Evolutionary conservation across 2,888 invertebrate genomes (phyloP).

Genomic region (Eupithecia vulgata): DNA sequence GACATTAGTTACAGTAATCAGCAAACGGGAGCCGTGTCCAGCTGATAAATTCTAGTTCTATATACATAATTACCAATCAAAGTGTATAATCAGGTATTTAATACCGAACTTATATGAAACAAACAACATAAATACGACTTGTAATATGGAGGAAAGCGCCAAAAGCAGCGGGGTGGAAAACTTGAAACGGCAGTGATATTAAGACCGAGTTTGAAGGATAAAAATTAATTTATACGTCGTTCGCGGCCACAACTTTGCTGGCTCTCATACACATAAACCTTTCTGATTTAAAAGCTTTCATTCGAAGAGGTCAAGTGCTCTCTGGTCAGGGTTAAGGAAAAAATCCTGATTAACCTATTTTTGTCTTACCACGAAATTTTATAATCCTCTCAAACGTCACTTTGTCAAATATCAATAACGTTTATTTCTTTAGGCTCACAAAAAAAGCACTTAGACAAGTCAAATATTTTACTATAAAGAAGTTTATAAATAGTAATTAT

Average conservation of each 20-base stretch:
- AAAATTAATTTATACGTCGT: neutral
- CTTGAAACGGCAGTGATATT: slow-evolving; percentile 25
- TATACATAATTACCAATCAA: slow-evolving; percentile 28
- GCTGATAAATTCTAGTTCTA: slow-evolving; percentile 32
- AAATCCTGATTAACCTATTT: too few species aligned
- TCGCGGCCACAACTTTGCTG: neutral
- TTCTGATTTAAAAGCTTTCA: neutral
- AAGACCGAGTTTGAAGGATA: neutral
- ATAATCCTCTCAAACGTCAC: neutral
- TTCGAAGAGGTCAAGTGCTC: neutral
- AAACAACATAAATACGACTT: slow-evolving; percentile 22
- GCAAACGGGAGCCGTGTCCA: slow-evolving; percentile 24
- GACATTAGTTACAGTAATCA: slow-evolving; percentile 19
- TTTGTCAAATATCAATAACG: too few species aligned
- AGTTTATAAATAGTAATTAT: too few species aligned
- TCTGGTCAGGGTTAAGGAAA: too few species aligned
- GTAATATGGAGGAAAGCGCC: slow-evolving; percentile 27
- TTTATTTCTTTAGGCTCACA: too few species aligned
- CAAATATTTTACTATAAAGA: too few species aligned
- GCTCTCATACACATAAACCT: neutral
- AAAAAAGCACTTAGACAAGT: too few species aligned
- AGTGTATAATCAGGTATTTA: slow-evolving; percentile 15
- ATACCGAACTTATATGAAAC: slow-evolving; percentile 14
- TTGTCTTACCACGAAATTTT: neutral
- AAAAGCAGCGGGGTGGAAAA: slow-evolving; percentile 35